Evolutionary conservation across 2,113 vertebrate genomes (phyloP).

Genomic region (Oreochromis aureus): DNA sequence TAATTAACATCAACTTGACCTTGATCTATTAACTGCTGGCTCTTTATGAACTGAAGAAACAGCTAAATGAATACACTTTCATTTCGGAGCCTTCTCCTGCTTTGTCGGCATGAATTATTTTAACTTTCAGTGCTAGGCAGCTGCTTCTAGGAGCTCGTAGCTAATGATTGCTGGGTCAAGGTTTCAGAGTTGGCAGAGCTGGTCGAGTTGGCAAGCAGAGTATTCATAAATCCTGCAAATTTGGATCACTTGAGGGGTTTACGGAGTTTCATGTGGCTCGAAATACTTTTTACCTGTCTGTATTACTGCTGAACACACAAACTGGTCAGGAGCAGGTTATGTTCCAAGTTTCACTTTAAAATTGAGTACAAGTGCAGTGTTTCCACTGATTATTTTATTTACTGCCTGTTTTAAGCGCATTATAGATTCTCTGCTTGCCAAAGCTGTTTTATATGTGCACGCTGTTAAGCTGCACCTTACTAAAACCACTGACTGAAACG

Average conservation of each 20-base stretch:
- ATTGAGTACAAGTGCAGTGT: neutral
- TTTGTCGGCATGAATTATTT: neutral
- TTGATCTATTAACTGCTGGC: neutral
- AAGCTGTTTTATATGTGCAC: fast-evolving
- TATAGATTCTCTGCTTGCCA: neutral
- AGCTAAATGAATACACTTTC: neutral
- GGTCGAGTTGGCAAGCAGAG: neutral
- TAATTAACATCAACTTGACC: neutral
- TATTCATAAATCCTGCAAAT: neutral
- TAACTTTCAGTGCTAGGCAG: neutral
- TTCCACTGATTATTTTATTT: neutral
- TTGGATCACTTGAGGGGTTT: neutral
- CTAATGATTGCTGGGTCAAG: neutral
- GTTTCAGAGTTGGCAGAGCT: neutral
- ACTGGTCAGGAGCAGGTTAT: neutral
- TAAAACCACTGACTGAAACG: neutral
- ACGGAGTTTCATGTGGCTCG: neutral
- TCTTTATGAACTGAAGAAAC: neutral
- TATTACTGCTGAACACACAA: neutral
- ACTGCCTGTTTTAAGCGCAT: neutral
- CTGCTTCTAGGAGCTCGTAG: neutral
- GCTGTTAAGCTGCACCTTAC: neutral
- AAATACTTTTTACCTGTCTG: neutral
- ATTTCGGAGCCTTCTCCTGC: neutral
- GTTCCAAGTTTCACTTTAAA: neutral